Percentiles rank a stretch among this genome's conserved stretches.
phyloP scores from a whole-genome alignment of 2,113 vertebrate genomes.

The Corvus hawaiiensis region DNA sequence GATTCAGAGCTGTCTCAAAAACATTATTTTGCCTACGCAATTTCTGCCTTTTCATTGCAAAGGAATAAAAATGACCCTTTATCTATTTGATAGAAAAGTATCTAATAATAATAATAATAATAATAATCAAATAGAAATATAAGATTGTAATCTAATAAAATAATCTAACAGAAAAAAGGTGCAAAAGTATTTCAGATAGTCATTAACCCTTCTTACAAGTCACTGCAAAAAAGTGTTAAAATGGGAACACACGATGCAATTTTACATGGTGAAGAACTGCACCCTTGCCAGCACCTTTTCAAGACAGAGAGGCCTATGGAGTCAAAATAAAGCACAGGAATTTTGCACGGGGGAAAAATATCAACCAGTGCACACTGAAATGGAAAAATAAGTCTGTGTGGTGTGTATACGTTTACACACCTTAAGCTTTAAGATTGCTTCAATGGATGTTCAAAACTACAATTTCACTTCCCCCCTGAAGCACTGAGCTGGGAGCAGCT shows the following conservation, averaged over 20 bases:
- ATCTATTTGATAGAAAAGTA: neutral
- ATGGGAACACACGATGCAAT: neutral
- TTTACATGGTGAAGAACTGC: neutral
- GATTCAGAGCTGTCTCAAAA: neutral
- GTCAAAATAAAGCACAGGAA: neutral
- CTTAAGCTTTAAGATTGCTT: neutral
- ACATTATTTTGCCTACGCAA: neutral
- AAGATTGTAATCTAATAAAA: neutral
- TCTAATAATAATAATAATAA: neutral
- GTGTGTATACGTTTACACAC: neutral
- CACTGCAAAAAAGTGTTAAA: neutral
- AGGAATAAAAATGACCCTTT: neutral
- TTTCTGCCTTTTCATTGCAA: neutral
- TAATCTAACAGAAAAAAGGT: neutral
- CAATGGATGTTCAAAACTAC: neutral
- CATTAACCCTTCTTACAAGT: neutral
- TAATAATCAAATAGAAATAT: neutral
- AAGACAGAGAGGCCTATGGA: neutral
- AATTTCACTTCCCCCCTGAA: neutral
- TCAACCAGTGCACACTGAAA: neutral
- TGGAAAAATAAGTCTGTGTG: neutral
- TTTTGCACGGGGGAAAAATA: neutral
- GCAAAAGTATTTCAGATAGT: neutral
- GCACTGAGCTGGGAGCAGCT: neutral
- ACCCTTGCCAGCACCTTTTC: neutral